Evolutionary conservation across 53 echinoderm and acorn worm genomes (phyloP).

Genomic region (Luidia sarsii): DNA sequence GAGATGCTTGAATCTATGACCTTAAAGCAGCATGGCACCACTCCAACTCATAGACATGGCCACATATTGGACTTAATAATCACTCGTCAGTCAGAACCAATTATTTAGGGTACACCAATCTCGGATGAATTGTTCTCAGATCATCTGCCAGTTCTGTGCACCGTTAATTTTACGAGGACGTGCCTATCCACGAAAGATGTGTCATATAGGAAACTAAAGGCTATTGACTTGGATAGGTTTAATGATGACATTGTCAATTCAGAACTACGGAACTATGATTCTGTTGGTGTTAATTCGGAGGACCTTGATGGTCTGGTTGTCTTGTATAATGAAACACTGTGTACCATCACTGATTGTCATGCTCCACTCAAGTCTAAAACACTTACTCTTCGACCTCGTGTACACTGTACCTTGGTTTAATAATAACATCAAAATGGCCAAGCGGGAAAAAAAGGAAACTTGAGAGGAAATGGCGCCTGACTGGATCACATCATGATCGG

Average conservation of each 20-base stretch:
- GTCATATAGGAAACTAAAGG: neutral
- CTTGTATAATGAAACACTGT: neutral
- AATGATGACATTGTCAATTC: neutral
- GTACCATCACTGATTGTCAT: neutral
- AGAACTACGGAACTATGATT: neutral
- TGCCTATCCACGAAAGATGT: slow-evolving; percentile 1
- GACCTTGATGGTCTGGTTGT: neutral
- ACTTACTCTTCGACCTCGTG: neutral
- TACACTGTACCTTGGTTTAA: slow-evolving; percentile 28
- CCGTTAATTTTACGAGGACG: neutral
- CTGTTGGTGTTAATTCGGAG: neutral
- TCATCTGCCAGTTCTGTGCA: slow-evolving; percentile 4
- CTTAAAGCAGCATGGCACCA: slow-evolving; percentile 13
- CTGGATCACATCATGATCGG: neutral
- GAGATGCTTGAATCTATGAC: slow-evolving; percentile 9
- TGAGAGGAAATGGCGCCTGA: slow-evolving; percentile 10
- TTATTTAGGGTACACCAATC: neutral
- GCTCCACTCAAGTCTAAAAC: neutral
- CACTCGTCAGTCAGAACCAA: neutral
- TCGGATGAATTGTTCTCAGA: neutral
- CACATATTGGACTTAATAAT: slow-evolving; percentile 16
- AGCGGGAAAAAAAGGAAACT: neutral
- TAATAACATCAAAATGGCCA: neutral
- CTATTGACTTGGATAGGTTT: neutral
- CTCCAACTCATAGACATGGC: slow-evolving; percentile 4